Conservation (phyloP, 2,888 invertebrate species). For the Limenitis camilla region DNA sequence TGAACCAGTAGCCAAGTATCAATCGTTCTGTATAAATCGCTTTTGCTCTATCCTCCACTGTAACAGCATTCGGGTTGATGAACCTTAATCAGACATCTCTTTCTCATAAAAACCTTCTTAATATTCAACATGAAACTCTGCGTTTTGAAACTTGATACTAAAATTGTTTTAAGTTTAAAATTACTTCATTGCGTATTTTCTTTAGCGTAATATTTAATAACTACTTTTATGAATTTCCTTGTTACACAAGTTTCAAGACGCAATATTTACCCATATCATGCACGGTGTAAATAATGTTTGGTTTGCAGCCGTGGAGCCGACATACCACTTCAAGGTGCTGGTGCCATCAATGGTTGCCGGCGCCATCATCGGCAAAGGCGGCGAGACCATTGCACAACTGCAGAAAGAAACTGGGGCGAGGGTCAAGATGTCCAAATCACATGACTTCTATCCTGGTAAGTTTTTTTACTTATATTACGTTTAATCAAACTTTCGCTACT, state of each 20-base stretch:
- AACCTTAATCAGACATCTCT: conserved; percentile 14
- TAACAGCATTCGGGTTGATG: conserved; percentile 15
- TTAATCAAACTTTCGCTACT: background rate
- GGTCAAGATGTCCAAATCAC: conserved; percentile 99
- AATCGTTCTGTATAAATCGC: conserved; percentile 19
- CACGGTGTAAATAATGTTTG: conserved; percentile 28
- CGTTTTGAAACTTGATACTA: conserved; percentile 20
- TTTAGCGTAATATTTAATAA: background rate
- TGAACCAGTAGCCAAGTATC: conserved; percentile 2
- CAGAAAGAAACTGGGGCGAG: conserved; percentile 98
- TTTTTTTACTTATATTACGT: conserved; percentile 18
- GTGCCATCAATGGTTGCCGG: conserved; percentile 95
- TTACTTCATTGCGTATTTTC: background rate
- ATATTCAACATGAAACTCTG: conserved; percentile 11
- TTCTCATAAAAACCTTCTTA: conserved; percentile 12
- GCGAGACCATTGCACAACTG: conserved; percentile 97
- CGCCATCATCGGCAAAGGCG: conserved; percentile 97
- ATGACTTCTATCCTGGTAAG: conserved; percentile 98
- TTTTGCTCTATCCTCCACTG: conserved; percentile 20
- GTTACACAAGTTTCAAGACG: conserved; percentile 25
- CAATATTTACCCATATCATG: conserved; percentile 30
- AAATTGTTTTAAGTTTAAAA: conserved; percentile 7
- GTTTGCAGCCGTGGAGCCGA: conserved; percentile 84
- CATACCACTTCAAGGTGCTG: conserved; percentile 96
- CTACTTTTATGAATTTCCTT: background rate